A percentile compares a stretch with the other conserved stretches of the same genome.
phyloP scores from a whole-genome alignment of 2,797 vertebrate species.

The Vipera latastei region DNA sequence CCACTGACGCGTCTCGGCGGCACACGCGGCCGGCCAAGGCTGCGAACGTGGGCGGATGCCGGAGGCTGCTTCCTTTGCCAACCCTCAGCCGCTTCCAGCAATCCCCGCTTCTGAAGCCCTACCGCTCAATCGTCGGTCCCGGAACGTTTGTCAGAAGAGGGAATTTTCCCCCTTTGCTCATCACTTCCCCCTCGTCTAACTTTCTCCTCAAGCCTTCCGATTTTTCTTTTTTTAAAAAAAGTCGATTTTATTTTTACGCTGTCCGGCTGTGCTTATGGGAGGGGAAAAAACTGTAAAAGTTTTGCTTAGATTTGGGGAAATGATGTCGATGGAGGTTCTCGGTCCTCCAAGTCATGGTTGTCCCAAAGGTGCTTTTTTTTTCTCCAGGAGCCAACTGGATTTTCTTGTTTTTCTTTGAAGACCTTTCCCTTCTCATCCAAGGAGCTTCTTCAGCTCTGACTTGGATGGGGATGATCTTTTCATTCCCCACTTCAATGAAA shows the following conservation, averaged over 20 bases:
- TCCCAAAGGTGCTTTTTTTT: too few species aligned
- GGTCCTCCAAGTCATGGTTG: too few species aligned
- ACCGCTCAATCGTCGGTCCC: fast-evolving
- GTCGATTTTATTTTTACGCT: background rate
- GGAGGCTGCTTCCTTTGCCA: background rate
- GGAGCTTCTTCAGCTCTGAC: too few species aligned
- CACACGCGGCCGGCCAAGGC: background rate
- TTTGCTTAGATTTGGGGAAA: background rate
- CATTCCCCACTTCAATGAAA: too few species aligned
- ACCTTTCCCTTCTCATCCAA: too few species aligned
- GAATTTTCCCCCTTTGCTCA: background rate
- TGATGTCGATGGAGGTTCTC: too few species aligned
- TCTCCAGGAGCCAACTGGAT: too few species aligned
- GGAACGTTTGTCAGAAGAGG: background rate
- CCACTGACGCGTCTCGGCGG: background rate
- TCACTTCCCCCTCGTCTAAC: background rate
- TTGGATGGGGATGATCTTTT: too few species aligned
- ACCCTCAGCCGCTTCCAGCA: background rate
- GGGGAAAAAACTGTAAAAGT: background rate
- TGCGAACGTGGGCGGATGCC: background rate
- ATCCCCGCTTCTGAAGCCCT: background rate
- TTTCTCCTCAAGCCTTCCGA: background rate
- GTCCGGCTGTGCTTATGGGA: background rate
- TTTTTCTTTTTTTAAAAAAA: background rate
- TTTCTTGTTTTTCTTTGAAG: too few species aligned